Evolutionary conservation across 2,113 vertebrate genomes (phyloP), one percentile per base, ranked within the genome.

Genomic region (Lophius piscatorius): DNA sequence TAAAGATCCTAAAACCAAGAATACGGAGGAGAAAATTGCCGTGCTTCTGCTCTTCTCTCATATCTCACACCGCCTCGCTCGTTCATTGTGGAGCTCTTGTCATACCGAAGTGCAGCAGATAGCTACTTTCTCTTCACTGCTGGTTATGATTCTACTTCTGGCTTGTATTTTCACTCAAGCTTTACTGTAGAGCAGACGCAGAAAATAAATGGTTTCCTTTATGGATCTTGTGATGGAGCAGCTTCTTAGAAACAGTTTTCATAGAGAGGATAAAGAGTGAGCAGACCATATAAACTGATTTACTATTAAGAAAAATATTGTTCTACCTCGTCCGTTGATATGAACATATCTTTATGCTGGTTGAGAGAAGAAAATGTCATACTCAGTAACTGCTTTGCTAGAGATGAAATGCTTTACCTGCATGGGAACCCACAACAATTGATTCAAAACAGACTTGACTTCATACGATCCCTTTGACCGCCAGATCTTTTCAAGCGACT

Each of bases 1-100:
- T 68, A 41, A 80, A 78, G 56, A 83, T 81, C 61, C 45, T 24
- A 60, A 80, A 71, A 82, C 58, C 31, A 35, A 74, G 21, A 60
- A 38, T 47, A 55, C 38, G 56, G 66, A 80, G 59, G 38, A 47
- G 45, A 66, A 61, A 60, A 73, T 78, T 34, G 54, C 35, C 35
- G 48, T 16, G 44, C 31, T 47, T 50, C 44, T 12, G 14, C 63
- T 69, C 54, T 42, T 45, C 58, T 73, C 55, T 45, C 1, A 0
- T 60, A 63, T 46, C 58, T 80, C 80, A 55, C 38, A 60, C 63
- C 74, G 64, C 65, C 47, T 65, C 40, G 16, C 57, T 9, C 18
- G 46, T 47, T 51, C 41, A 72, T 70, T 41, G 39, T 60, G 20
- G 22, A 26, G 69, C 47, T 76, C 33, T 50, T 66, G 59, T 74